Evolutionary conservation across 1,140 invertebrate species (phyloP).

Genomic region (Caenorhabditis inopinata): DNA sequence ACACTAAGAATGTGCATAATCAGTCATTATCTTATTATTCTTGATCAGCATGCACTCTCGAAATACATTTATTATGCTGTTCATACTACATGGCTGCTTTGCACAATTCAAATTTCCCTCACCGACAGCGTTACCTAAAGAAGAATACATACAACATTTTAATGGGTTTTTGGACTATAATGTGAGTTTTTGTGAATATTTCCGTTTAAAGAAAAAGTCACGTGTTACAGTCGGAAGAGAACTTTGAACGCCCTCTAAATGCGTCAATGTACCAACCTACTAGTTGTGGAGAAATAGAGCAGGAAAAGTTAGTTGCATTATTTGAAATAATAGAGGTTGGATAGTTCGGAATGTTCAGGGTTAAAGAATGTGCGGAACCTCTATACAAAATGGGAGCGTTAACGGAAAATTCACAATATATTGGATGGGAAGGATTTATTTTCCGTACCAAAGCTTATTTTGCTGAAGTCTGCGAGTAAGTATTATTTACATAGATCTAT

Average conservation of each 20-base stretch:
- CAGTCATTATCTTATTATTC: background rate
- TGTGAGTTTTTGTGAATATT: background rate
- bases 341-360: no score
- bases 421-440: constrained; percentile 28
- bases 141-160: background rate
- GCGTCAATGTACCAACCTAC: constrained; percentile 2
- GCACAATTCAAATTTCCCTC: background rate
- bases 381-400: constrained; percentile 16
- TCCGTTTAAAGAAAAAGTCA: no score
- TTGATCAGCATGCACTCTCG: background rate
- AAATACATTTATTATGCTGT: background rate
- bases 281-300: background rate
- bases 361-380: constrained; percentile 7
- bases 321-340: no score
- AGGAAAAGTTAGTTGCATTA: background rate
- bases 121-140: background rate
- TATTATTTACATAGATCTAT: no score
- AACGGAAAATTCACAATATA: background rate
- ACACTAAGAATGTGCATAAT: background rate
- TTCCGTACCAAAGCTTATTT: constrained; percentile 10
- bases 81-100: background rate
- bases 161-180: background rate
- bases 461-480: constrained; percentile 17
- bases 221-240: background rate
- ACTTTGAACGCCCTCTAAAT: background rate